Evolutionary conservation across 1,140 invertebrate species (phyloP).

Genomic region (Lutraria rhynchaena): DNA sequence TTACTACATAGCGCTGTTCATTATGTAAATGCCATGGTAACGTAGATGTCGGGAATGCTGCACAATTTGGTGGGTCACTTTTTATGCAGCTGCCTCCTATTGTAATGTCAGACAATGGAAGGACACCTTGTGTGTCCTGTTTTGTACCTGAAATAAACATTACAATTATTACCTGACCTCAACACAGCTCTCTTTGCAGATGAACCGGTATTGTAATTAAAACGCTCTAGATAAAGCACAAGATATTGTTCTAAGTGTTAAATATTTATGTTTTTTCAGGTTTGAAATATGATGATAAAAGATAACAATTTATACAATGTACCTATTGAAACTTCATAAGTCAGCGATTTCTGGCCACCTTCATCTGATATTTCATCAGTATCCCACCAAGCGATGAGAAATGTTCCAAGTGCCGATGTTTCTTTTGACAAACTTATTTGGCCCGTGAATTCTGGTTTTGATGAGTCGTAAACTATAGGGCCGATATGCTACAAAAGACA

Average conservation of each 20-base stretch:
- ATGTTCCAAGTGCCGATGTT: background rate
- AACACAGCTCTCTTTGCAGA: too few relatives aligned
- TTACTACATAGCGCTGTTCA: conserved; percentile 43
- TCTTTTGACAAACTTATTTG: background rate
- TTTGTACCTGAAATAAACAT: conserved; percentile 25
- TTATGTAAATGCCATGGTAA: conserved; percentile 55
- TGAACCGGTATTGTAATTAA: too few relatives aligned
- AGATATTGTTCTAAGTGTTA: too few relatives aligned
- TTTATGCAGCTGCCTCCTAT: conserved; percentile 3
- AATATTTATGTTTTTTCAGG: too few relatives aligned
- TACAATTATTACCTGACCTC: too few relatives aligned
- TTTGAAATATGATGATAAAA: background rate
- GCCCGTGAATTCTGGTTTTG: conserved; percentile 28
- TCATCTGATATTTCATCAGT: conserved; percentile 27
- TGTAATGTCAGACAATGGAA: background rate
- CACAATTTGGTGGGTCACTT: conserved; percentile 31
- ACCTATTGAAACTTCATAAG: conserved; percentile 28
- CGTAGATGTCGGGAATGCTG: conserved; percentile 1
- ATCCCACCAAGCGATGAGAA: background rate
- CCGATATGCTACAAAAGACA: background rate
- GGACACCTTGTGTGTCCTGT: conserved; percentile 22
- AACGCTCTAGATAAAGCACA: too few relatives aligned
- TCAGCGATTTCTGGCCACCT: conserved; percentile 6
- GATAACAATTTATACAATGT: background rate
- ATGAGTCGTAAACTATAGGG: conserved; percentile 17